phyloP scores from a whole-genome alignment of 2,888 invertebrate genomes.

The Sphecodes monilicornis region DNA sequence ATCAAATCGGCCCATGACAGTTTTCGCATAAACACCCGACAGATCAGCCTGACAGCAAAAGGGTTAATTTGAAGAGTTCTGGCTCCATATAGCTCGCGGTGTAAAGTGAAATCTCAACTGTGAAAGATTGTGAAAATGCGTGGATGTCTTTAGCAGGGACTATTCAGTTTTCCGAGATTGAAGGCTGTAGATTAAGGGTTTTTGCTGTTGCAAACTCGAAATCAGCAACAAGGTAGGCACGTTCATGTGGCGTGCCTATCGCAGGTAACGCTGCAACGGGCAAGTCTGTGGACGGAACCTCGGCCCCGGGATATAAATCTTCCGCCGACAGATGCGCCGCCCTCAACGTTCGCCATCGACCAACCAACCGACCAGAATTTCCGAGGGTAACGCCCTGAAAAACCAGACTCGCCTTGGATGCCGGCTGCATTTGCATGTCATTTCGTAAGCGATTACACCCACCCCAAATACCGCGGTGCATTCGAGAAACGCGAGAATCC shows the following conservation, averaged over 20 bases:
- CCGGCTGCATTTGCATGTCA: slow-evolving; percentile 79
- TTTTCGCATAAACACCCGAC: too few relatives aligned
- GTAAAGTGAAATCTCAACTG: not conserved
- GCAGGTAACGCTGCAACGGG: slow-evolving; percentile 58
- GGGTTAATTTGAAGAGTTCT: not conserved
- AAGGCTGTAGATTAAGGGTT: not conserved
- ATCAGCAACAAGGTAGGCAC: slow-evolving; percentile 49
- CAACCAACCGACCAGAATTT: slow-evolving; percentile 82
- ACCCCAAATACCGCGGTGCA: slow-evolving; percentile 31
- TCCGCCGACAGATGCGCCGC: slow-evolving; percentile 82
- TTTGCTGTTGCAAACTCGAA: slow-evolving; percentile 36
- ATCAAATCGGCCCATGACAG: not conserved
- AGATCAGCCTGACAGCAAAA: not conserved
- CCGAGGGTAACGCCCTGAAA: slow-evolving; percentile 82
- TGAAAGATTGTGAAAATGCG: not conserved
- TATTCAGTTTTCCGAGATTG: not conserved
- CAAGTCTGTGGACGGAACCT: slow-evolving; percentile 69
- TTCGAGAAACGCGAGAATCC: slow-evolving; percentile 27
- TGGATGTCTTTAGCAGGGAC: not conserved
- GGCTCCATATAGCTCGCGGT: not conserved
- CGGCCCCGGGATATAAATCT: slow-evolving; percentile 81
- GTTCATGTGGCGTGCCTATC: slow-evolving; percentile 63
- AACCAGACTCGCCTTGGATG: slow-evolving; percentile 71
- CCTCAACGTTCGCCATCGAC: slow-evolving; percentile 79
- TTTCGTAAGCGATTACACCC: slow-evolving; percentile 71